Evolutionary conservation across 1,140 invertebrate genomes (phyloP).

Genomic region (Leptopilina boulardi): DNA sequence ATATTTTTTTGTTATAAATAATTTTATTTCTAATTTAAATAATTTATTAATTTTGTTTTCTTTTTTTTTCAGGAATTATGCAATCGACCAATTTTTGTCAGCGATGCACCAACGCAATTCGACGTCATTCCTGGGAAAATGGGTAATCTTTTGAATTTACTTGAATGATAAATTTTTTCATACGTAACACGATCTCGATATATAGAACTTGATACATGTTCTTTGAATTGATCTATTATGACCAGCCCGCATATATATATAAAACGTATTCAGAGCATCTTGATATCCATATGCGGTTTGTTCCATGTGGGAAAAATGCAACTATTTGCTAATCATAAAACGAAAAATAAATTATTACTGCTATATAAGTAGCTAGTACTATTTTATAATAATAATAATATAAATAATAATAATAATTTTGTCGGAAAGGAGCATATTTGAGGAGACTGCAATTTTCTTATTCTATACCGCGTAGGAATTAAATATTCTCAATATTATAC

Average conservation of each 20-base stretch:
- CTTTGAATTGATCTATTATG: conserved; percentile 24
- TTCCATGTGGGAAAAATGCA: not conserved
- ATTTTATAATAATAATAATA: no score
- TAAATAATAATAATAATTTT: no score
- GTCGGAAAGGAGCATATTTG: no score
- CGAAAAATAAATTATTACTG: not conserved
- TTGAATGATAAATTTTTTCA: conserved; percentile 25
- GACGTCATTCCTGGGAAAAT: conserved; percentile 92
- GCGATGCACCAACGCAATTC: conserved; percentile 86
- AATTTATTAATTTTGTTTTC: conserved; percentile 49
- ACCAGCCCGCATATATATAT: not conserved
- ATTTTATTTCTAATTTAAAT: no score
- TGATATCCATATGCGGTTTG: conserved; percentile 18
- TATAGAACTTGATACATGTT: not conserved
- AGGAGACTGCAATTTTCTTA: not conserved
- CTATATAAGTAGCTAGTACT: no score
- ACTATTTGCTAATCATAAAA: conserved; percentile 5
- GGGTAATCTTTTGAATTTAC: conserved; percentile 79
- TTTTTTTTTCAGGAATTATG: conserved; percentile 82
- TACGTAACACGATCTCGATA: not conserved
- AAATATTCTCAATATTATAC: not conserved
- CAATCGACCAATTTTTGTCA: conserved; percentile 86
- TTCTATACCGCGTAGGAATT: not conserved
- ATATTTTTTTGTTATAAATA: no score
- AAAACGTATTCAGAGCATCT: conserved; percentile 19